Evolutionary conservation across 1,140 invertebrate genomes (phyloP).

Genomic region (Lethrus apterus): DNA sequence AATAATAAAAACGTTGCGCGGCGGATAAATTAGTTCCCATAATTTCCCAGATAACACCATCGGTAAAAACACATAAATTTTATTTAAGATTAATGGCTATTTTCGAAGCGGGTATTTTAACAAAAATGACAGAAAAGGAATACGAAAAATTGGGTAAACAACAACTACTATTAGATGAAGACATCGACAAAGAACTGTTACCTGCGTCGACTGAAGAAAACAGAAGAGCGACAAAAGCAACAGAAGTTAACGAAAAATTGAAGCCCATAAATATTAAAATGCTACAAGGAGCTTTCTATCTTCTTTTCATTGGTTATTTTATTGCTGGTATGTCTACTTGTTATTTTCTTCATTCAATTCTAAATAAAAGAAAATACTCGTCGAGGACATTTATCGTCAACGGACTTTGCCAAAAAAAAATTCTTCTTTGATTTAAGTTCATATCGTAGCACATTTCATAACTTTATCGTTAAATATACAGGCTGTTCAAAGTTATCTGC

Average conservation of each 20-base stretch:
- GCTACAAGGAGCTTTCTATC: slow-evolving; percentile 59
- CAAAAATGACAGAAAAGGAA: slow-evolving; percentile 62
- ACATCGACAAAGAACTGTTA: slow-evolving; percentile 31
- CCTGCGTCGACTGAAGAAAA: slow-evolving; percentile 30
- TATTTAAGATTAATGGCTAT: slow-evolving; percentile 55
- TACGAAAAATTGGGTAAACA: slow-evolving; percentile 56
- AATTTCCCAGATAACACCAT: no score
- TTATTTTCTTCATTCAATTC: slow-evolving; percentile 25
- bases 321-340: slow-evolving; percentile 41
- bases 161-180: slow-evolving; percentile 40
- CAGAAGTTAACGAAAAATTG: slow-evolving; percentile 39
- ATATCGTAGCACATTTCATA: slow-evolving; percentile 8
- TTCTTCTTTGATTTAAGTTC: no score
- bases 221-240: slow-evolving; percentile 27
- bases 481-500: slow-evolving; percentile 15
- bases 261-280: slow-evolving; percentile 56
- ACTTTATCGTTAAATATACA: slow-evolving; percentile 11
- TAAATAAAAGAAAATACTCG: slow-evolving; percentile 19
- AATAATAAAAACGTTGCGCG: background rate
- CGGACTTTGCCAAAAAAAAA: slow-evolving; percentile 1
- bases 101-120: slow-evolving; percentile 62
- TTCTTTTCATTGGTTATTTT: slow-evolving; percentile 51
- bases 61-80: no score
- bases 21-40: no score
- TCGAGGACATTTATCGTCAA: slow-evolving; percentile 15